These are phyloP conservation scores for Melieria picta DNA, from an alignment of 2,888 invertebrate species.

Conservation along the genomic window DNA sequence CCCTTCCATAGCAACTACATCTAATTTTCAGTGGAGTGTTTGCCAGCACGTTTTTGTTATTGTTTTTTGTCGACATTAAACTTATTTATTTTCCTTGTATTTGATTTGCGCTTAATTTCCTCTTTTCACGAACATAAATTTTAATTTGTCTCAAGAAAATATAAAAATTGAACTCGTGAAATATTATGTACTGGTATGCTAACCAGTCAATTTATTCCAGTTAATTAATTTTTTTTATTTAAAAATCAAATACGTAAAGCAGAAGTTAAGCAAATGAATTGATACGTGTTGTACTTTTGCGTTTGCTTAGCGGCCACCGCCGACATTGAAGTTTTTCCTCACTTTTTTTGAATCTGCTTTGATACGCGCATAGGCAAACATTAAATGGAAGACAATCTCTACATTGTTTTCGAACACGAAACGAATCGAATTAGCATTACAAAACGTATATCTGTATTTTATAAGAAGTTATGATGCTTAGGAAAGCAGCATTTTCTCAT, in stretches of 20 bases:
- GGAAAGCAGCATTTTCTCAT: neutral
- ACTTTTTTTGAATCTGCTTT: constrained; percentile 20
- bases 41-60: neutral
- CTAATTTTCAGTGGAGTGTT: neutral
- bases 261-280: constrained; percentile 7
- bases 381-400: neutral
- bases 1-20: neutral
- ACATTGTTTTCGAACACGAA: neutral
- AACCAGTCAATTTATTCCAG: constrained; percentile 4
- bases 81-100: neutral
- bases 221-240: constrained; percentile 19
- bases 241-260: constrained; percentile 25
- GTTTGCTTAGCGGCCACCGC: too few species aligned
- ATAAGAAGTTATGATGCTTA: neutral
- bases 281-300: too few species aligned
- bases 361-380: constrained; percentile 21
- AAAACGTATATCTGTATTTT: neutral
- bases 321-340: neutral
- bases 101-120: neutral
- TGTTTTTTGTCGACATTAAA: neutral
- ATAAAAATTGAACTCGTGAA: too few species aligned
- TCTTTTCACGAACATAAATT: constrained; percentile 9
- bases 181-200: neutral
- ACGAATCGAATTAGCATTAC: too few species aligned
- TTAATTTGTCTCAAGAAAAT: constrained; percentile 11